Base-by-base conservation (phyloP, 1,140 invertebrate species). In the Drosophila nikananu region DNA sequence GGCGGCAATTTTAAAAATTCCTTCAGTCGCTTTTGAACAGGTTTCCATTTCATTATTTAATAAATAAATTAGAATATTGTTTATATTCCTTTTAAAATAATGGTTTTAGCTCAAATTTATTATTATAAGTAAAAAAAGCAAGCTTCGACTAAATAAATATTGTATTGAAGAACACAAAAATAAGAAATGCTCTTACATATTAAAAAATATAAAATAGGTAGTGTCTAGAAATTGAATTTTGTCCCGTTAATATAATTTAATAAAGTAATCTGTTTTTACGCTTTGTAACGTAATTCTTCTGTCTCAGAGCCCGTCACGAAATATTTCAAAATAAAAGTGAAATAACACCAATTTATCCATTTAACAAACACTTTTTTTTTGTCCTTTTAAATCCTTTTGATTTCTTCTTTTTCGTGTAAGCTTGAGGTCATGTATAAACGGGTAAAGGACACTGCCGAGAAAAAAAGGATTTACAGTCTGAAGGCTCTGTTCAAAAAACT, bases 401-500 rank as follows among this genome's bases (percentile, higher is more conserved):
- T 49, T 49, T 21, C 25, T 30, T 19, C n/a, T 19, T 42, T 51
- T 51, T 27, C 8, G 0, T 21, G 46, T 17, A 27, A 4, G 39
- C 19, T 32, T 5, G 7, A 13, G 13, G 13, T 48, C 41, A 81
- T 81, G 65, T 6, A n/a, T 0, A 86, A 37, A 19, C 83, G 79
- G 2, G 12, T 23, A 3, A 63, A 48, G 15, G 44, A 62, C n/a
- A 32, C 23, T 23, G 46, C 41, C 6, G 83, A 52, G 2, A 10
- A 17, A 0, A 52, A 44, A 21, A 79, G 63, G 49, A 72, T 37
- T 17, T 7, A 27, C 4, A 8, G 10, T 9, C 55, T 86, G 0
- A 65, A 59, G 25, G 7, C 39, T 1, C 25, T 68, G 27, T 82
- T 86, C 12, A 86, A 72, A 19, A 86, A 60, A 21, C 58, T 75